Evolutionary conservation across 1,140 invertebrate genomes (phyloP).

Genomic region (Drosophila kohkoa): DNA sequence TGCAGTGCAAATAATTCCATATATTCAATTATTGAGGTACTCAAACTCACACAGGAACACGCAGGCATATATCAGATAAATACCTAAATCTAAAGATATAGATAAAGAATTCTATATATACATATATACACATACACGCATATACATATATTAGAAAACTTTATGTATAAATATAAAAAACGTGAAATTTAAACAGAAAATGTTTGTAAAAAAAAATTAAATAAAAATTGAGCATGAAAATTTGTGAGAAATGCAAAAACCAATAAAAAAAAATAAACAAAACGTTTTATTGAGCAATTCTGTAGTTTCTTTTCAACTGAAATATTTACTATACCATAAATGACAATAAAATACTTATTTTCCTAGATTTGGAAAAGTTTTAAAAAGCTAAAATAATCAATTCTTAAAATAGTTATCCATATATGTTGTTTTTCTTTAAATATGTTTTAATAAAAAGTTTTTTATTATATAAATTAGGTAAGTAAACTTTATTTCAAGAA

Average conservation of each 20-base stretch:
- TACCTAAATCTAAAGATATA: constrained; percentile 33
- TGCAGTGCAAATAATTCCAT: constrained; percentile 80
- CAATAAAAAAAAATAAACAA: constrained; percentile 55
- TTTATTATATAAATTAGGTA: too few relatives aligned
- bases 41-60: constrained; percentile 46
- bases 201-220: constrained; percentile 60
- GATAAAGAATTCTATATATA: constrained; percentile 48
- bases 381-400: too few relatives aligned
- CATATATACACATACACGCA: constrained; percentile 39
- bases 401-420: too few relatives aligned
- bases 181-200: constrained; percentile 53
- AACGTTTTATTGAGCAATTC: constrained; percentile 65
- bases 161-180: constrained; percentile 57
- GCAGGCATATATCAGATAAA: constrained; percentile 62
- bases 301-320: constrained; percentile 1
- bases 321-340: too few relatives aligned
- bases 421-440: too few relatives aligned
- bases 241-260: constrained; percentile 71
- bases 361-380: not conserved
- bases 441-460: too few relatives aligned
- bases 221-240: constrained; percentile 41
- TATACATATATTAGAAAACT: constrained; percentile 61
- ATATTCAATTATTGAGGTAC: constrained; percentile 77
- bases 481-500: too few relatives aligned
- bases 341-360: not conserved